These are phyloP conservation scores for Narcine bancroftii DNA, from an alignment of 2,113 vertebrate genomes.

Conservation along the genomic window DNA sequence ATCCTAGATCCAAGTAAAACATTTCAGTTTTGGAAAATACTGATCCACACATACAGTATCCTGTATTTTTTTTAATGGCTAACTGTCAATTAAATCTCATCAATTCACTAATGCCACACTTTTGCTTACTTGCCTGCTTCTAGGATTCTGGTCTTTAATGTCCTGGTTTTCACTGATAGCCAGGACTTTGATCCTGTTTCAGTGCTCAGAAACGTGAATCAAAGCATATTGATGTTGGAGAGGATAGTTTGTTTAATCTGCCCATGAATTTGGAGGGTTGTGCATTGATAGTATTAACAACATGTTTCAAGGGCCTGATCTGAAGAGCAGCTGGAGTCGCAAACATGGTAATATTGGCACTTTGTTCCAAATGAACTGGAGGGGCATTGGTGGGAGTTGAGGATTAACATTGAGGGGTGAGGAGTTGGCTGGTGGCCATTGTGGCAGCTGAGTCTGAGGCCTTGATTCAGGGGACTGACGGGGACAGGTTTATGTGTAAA, in stretches of 20 bases:
- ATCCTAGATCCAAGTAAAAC: constrained; percentile 1
- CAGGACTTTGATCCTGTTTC: neutral
- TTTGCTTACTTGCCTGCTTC: constrained; percentile 3
- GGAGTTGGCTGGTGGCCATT: neutral
- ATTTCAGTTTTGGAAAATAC: neutral
- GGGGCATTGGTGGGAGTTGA: neutral
- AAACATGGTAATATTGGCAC: neutral
- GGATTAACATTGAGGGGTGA: too few species aligned
- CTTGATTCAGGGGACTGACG: neutral
- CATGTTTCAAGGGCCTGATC: too few species aligned
- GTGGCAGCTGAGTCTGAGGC: neutral
- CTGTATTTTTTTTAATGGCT: constrained; percentile 16
- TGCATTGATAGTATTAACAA: too few species aligned
- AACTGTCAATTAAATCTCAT: neutral
- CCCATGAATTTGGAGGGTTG: too few species aligned
- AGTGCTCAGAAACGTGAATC: neutral
- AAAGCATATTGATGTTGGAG: too few species aligned
- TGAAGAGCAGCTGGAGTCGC: neutral
- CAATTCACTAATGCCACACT: neutral
- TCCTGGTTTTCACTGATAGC: neutral
- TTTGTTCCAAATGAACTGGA: neutral
- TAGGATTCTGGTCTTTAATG: neutral
- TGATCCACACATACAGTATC: constrained; percentile 27
- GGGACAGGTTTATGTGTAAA: neutral
- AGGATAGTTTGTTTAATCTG: too few species aligned